Base-by-base conservation (phyloP, 2,888 invertebrate species). In the Serripes groenlandicus region DNA sequence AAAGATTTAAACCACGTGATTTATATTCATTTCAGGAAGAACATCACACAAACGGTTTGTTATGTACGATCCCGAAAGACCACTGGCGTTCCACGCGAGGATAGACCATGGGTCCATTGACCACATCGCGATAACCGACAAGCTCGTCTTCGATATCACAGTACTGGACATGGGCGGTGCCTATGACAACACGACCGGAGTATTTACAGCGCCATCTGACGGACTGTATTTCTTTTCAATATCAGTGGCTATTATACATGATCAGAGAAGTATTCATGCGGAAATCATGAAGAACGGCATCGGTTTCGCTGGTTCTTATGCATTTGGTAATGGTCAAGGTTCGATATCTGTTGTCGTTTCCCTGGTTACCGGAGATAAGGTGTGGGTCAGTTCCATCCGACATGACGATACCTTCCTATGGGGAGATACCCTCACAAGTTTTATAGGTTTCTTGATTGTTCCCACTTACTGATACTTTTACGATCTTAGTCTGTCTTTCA, bases 181-280 rank as follows among this genome's bases (percentile, higher is more conserved):
- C 3, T 64, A 64, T 28, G 28, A 60, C 32, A 32, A 21, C 1
- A 15, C 21, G 4, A 30, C 30, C 18, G 64, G 64, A 7, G 32
- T 64, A 32, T 64, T 64, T 34, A 28, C 9, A 1, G 64, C 64
- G 7, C 32, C 64, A 15, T 1, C 32, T 2, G 32, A 11, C 32
- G 64, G 64, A n/a, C 30, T 64, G 4, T 64, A 64, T n/a, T 7
- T 64, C n/a, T 64, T 64, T n/a, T 64, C 64, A 7, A 1, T 64
- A n/a, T 30, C 64, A 4, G 32, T 32, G 2, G 11, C 21, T 11
- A 15, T 34, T 7, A n/a, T 7, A 11, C 7, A 30, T 34, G 11
- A 21, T 3, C 18, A n/a, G n/a, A 28, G 18, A n/a, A n/a, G 34
- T 2, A 28, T 64, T 1, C 32, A 64, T 28, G 32, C 18, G 1